These are phyloP conservation scores for Notothenia rossii DNA, from an alignment of 2,113 vertebrate genomes.

Conservation along the genomic window DNA sequence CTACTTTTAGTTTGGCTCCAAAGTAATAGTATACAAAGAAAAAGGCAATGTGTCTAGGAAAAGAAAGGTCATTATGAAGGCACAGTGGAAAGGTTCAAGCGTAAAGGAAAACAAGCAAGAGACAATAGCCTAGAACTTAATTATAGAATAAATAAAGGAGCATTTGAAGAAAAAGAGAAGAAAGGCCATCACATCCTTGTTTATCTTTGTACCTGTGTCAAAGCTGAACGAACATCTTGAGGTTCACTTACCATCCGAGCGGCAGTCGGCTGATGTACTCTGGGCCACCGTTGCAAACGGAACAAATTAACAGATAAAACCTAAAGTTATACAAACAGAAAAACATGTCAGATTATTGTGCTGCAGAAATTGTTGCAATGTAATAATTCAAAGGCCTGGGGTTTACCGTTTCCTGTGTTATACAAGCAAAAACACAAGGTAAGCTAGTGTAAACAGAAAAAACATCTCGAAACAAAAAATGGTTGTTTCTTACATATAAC, in stretches of 20 bases:
- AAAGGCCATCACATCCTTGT: not conserved
- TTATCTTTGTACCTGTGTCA: not conserved
- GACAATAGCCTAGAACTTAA: not conserved
- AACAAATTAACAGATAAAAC: slow-evolving; percentile 99
- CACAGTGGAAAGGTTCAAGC: not conserved
- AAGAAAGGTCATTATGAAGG: not conserved
- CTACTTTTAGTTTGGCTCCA: not conserved
- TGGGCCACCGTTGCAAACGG: slow-evolving; percentile 97
- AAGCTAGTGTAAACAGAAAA: too few relatives aligned
- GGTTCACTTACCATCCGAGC: slow-evolving; percentile 91
- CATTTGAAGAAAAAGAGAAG: not conserved
- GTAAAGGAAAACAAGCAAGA: not conserved
- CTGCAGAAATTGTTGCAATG: not conserved
- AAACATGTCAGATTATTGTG: not conserved
- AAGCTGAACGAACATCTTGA: not conserved
- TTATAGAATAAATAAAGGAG: not conserved
- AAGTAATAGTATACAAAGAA: not conserved
- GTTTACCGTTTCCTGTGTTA: not conserved
- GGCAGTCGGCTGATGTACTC: slow-evolving; percentile 98
- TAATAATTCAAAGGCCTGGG: not conserved
- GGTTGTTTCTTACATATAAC: not conserved
- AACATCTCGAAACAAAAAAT: too few relatives aligned
- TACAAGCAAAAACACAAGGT: not conserved
- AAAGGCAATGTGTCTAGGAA: not conserved
- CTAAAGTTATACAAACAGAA: slow-evolving; percentile 77